A percentile compares a stretch with the other conserved stretches of the same genome.
phyloP scores from a whole-genome alignment of 2,888 invertebrate genomes.

The Catocala nupta region DNA sequence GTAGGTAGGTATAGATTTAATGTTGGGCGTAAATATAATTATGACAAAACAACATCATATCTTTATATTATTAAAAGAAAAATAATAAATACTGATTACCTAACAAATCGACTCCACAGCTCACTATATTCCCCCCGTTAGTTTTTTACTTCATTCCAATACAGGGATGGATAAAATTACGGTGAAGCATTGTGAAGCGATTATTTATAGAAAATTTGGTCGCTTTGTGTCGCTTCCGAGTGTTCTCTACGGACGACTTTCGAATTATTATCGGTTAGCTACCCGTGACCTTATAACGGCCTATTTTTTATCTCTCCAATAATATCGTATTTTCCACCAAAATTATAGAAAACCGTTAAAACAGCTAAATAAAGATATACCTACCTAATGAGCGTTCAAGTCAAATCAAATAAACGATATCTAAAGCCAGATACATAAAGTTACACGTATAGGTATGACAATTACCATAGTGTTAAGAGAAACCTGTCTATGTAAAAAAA shows the following conservation, averaged over 20 bases:
- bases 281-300: constrained; percentile 70
- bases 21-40: too few relatives aligned
- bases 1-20: too few relatives aligned
- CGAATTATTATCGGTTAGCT: constrained; percentile 68
- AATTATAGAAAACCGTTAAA: constrained; percentile 64
- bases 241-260: constrained; percentile 67
- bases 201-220: constrained; percentile 86
- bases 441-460: too few relatives aligned
- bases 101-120: constrained; percentile 60
- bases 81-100: constrained; percentile 1
- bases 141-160: constrained; percentile 83
- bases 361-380: constrained; percentile 7
- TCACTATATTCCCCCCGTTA: constrained; percentile 59
- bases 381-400: too few relatives aligned
- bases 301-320: constrained; percentile 54
- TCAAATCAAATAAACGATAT: too few relatives aligned
- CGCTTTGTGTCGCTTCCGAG: constrained; percentile 81
- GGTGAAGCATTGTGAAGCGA: constrained; percentile 80
- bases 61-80: not conserved
- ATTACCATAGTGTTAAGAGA: too few relatives aligned
- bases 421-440: too few relatives aligned
- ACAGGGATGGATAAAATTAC: constrained; percentile 85
- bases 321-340: constrained; percentile 49
- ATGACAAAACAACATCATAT: not conserved
- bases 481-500: too few relatives aligned